Conservation (phyloP, 2,113 vertebrate genomes). For the Panurus biarmicus region DNA sequence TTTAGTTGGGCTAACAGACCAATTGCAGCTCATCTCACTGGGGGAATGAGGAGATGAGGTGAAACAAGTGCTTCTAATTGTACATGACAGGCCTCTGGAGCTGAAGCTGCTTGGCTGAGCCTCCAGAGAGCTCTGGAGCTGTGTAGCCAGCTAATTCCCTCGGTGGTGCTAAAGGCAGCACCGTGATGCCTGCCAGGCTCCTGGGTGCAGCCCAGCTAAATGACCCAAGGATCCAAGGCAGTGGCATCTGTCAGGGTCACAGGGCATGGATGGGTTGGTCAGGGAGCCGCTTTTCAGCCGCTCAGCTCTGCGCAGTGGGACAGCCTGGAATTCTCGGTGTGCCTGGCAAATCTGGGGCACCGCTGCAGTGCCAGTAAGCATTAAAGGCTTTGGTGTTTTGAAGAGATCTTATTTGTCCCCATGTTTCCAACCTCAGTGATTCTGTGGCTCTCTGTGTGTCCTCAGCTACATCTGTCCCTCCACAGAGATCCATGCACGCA, state of each 20-base stretch:
- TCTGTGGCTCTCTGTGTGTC: background rate
- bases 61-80: background rate
- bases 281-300: background rate
- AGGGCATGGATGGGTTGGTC: background rate
- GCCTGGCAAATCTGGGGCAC: background rate
- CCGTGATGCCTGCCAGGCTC: background rate
- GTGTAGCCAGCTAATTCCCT: background rate
- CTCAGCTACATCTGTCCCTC: background rate
- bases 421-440: background rate
- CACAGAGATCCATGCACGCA: fast-evolving
- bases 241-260: background rate
- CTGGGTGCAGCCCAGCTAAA: background rate
- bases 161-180: background rate
- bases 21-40: background rate
- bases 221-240: background rate
- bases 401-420: background rate
- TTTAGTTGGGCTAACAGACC: background rate
- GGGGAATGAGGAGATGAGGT: background rate
- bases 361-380: background rate
- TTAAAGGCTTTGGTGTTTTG: background rate
- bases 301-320: fast-evolving
- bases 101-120: background rate
- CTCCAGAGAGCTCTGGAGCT: background rate
- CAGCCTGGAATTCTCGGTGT: background rate
- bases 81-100: background rate